Evolutionary conservation across 2,797 vertebrate species (phyloP), one percentile per base, ranked within the genome.

Genomic region (Scolopax rusticola): DNA sequence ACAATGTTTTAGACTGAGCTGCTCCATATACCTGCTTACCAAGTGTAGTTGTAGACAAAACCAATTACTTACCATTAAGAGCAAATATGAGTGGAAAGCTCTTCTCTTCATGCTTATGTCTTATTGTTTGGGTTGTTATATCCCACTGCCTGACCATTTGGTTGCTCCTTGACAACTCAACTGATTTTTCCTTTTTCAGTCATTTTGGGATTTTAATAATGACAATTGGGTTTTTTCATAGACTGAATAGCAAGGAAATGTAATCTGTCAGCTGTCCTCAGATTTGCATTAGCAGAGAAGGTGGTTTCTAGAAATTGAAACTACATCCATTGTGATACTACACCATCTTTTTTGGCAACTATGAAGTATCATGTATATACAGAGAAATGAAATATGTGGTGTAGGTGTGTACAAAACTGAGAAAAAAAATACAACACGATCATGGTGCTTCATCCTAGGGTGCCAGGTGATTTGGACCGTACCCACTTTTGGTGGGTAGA

Each of bases 251-350:
- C 8, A 13, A 63, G 17, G 38, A 61, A 61, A 41, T 41, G 27
- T 38, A 40, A 19, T 63, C 38, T 40, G 43, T 76, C 61, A 94
- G 24, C 70, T 93, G 57, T 32, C 32, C 86, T 90, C 81, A 61
- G 41, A 61, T 86, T 87, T 88, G 30, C 47, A 47, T 76, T 86
- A 84, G 54, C 38, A 63, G 64, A 70, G 36, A 70, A 70, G 43
- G 91, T 87, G 71, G 50, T 30, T 96, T 94, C 86, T 92, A 56
- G 63, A 92, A 94, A 78, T 2, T 3, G 47, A 94, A 94, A 47
- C 50, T 15, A 73, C 1, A 8, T 93, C 54, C 10, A 4, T 82
- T 1, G 0, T 69, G 32, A 53, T 69, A 50, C 40, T 73, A 7
- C 17, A 13, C 15, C 53, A 19, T 36, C 71, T 40, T 48, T 73